Evolutionary conservation across 2,113 vertebrate genomes (phyloP).

Genomic region (Salminus brasiliensis): DNA sequence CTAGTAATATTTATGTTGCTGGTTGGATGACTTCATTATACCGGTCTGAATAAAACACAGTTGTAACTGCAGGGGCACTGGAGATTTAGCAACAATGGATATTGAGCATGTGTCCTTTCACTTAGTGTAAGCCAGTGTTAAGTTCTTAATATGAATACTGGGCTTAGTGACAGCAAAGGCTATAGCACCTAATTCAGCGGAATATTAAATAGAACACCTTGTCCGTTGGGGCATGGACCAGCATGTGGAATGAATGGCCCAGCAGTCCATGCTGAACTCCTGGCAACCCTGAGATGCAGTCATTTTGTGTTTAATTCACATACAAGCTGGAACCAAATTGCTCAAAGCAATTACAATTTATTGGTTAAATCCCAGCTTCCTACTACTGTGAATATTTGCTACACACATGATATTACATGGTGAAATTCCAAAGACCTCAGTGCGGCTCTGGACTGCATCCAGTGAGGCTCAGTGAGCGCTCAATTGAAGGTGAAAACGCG

Average conservation of each 20-base stretch:
- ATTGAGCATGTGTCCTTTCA: neutral
- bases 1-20: slow-evolving; percentile 4
- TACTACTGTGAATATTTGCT: slow-evolving; percentile 13
- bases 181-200: neutral
- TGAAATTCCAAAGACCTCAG: neutral
- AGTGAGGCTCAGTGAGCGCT: neutral
- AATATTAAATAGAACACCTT: slow-evolving; percentile 1
- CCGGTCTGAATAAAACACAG: neutral
- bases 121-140: neutral
- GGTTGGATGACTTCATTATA: slow-evolving; percentile 7
- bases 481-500: slow-evolving; percentile 16
- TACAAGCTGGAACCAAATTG: neutral
- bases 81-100: neutral
- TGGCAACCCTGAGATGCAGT: neutral
- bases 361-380: neutral
- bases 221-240: neutral
- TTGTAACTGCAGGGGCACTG: neutral
- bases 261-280: neutral
- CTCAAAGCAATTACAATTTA: neutral
- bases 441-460: slow-evolving; percentile 7
- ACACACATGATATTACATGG: neutral
- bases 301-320: slow-evolving; percentile 13
- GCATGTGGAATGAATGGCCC: neutral
- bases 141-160: neutral
- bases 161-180: neutral